A percentile compares a stretch with the other conserved stretches of the same genome.
phyloP scores from a whole-genome alignment of 2,888 invertebrate species.

The Stenoptilia bipunctidactyla region DNA sequence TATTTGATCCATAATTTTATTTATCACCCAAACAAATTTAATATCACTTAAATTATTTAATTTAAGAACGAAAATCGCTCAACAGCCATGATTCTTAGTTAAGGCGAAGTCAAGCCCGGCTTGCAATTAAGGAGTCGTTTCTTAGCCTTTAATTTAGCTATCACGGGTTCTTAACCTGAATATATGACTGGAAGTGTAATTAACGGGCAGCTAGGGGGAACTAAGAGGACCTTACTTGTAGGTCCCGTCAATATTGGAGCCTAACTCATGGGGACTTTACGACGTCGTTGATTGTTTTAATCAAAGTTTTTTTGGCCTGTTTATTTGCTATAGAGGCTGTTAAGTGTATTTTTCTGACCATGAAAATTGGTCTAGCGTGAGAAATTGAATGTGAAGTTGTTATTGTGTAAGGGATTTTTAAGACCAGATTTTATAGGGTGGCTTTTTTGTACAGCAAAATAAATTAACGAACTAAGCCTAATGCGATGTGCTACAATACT shows the following conservation, averaged over 20 bases:
- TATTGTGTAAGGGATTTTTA: too few species aligned
- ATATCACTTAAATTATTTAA: neutral
- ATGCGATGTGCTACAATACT: too few species aligned
- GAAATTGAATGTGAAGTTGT: too few species aligned
- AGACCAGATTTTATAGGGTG: too few species aligned
- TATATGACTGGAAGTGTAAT: constrained; percentile 40
- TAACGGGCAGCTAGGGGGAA: constrained; percentile 24
- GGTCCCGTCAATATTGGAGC: neutral
- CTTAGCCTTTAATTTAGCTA: constrained; percentile 48
- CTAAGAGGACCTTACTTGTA: constrained; percentile 7
- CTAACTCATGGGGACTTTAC: neutral
- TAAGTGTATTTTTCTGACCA: too few species aligned
- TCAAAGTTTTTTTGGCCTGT: neutral
- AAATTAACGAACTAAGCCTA: too few species aligned
- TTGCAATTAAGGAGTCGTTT: constrained; percentile 40
- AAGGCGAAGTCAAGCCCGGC: constrained; percentile 30
- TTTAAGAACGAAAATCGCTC: constrained; percentile 18
- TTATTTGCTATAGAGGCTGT: neutral
- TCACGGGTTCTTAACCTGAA: constrained; percentile 44
- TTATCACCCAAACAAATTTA: too few species aligned
- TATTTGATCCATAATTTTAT: too few species aligned
- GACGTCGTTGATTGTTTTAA: neutral
- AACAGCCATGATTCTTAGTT: constrained; percentile 25
- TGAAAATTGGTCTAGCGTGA: too few species aligned
- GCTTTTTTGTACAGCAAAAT: too few species aligned